Percentiles rank a stretch among this genome's conserved stretches.
Conservation (phyloP, 2,888 invertebrate species). For the Pachymerium ferrugineum region DNA sequence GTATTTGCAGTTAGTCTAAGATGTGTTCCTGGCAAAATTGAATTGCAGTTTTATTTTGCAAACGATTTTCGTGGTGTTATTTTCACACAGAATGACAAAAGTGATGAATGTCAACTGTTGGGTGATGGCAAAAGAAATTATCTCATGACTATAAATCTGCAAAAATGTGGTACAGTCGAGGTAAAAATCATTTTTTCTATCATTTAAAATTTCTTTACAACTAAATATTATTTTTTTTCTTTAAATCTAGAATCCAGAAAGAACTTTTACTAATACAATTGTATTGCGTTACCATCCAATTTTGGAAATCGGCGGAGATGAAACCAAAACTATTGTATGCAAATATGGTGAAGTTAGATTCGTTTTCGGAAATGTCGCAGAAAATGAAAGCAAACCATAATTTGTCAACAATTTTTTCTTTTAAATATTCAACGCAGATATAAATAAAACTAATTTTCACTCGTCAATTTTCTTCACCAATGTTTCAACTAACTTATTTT, state of each 20-base stretch:
- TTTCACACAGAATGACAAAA: neutral
- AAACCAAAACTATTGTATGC: constrained; percentile 89
- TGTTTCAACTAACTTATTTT: too few relatives aligned
- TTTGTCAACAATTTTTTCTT: neutral
- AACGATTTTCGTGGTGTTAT: constrained; percentile 23
- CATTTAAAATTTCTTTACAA: neutral
- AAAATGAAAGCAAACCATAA: constrained; percentile 29
- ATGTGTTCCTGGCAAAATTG: constrained; percentile 27
- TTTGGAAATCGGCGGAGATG: constrained; percentile 89
- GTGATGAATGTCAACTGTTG: constrained; percentile 67
- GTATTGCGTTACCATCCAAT: constrained; percentile 87
- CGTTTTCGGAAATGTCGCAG: constrained; percentile 27
- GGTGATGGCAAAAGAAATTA: constrained; percentile 77
- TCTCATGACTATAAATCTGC: constrained; percentile 75
- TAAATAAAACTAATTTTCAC: too few relatives aligned
- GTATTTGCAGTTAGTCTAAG: constrained; percentile 23
- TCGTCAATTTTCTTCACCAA: too few relatives aligned
- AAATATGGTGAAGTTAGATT: constrained; percentile 31
- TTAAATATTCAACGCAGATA: too few relatives aligned
- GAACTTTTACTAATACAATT: constrained; percentile 91
- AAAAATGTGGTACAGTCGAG: constrained; percentile 67
- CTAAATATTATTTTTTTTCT: neutral
- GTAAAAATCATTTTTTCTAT: constrained; percentile 52
- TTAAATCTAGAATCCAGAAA: constrained; percentile 67
- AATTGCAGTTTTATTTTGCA: neutral